These are phyloP conservation scores for Phalacrocorax pelagicus DNA, from an alignment of 2,113 vertebrate genomes.

Conservation along the genomic window DNA sequence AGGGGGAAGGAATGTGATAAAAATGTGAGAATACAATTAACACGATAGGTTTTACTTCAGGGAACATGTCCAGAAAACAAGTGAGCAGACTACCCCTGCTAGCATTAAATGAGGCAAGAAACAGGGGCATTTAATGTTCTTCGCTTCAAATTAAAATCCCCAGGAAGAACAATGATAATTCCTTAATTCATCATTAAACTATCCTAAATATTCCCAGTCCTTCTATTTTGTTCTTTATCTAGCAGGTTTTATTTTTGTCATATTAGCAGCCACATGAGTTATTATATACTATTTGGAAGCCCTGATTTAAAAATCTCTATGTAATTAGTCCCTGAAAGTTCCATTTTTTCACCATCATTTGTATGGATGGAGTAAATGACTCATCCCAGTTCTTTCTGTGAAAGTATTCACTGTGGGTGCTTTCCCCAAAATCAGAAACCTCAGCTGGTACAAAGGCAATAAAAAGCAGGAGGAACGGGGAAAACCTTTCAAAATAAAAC, in stretches of 20 bases:
- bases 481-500: not conserved
- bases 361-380: not conserved
- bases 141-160: constrained; percentile 5
- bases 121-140: not conserved
- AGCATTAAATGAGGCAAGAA: constrained; percentile 7
- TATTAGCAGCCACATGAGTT: not conserved
- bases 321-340: not conserved
- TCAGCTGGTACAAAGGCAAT: not conserved
- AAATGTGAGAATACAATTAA: not conserved
- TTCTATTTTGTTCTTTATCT: not conserved
- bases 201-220: not conserved
- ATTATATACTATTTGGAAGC: not conserved
- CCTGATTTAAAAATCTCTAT: not conserved
- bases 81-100: not conserved
- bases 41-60: not conserved
- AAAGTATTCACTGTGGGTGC: not conserved
- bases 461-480: not conserved
- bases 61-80: not conserved
- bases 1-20: not conserved
- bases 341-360: not conserved
- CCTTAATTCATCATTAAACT: constrained; percentile 6
- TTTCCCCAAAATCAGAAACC: not conserved
- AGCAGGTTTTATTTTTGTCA: not conserved
- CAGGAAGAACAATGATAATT: not conserved
- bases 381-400: not conserved